phyloP scores from a whole-genome alignment of 2,888 invertebrate genomes.

The Trachelus iudaicus region DNA sequence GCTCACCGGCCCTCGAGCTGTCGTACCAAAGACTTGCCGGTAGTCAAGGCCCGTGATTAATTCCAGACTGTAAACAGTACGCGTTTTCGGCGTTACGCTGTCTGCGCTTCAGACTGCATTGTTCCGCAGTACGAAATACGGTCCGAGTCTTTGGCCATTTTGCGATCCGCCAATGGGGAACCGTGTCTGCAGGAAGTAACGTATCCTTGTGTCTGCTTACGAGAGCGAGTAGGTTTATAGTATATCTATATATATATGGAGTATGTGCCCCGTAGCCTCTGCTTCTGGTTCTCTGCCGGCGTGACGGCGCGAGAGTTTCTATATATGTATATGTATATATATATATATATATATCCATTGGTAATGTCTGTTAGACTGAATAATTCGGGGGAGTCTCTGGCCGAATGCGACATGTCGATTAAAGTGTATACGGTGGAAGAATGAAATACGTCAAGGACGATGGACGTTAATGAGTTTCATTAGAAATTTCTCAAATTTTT shows the following conservation, averaged over 20 bases:
- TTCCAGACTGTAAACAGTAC: background rate
- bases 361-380: background rate
- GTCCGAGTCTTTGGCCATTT: background rate
- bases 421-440: background rate
- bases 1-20: background rate
- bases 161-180: background rate
- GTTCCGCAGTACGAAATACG: constrained; percentile 35
- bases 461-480: background rate
- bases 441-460: background rate
- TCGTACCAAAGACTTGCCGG: background rate
- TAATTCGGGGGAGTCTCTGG: background rate
- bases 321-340: background rate
- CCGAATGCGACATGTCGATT: background rate
- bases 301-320: background rate
- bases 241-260: background rate
- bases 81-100: constrained; percentile 47
- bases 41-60: background rate
- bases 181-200: background rate
- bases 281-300: background rate
- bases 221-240: background rate
- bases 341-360: background rate
- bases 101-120: constrained; percentile 43
- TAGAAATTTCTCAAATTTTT: background rate
- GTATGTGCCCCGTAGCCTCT: background rate
- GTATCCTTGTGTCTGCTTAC: background rate